Evolutionary conservation across 2,888 invertebrate genomes (phyloP).

Genomic region (Tetanocera ferruginea): DNA sequence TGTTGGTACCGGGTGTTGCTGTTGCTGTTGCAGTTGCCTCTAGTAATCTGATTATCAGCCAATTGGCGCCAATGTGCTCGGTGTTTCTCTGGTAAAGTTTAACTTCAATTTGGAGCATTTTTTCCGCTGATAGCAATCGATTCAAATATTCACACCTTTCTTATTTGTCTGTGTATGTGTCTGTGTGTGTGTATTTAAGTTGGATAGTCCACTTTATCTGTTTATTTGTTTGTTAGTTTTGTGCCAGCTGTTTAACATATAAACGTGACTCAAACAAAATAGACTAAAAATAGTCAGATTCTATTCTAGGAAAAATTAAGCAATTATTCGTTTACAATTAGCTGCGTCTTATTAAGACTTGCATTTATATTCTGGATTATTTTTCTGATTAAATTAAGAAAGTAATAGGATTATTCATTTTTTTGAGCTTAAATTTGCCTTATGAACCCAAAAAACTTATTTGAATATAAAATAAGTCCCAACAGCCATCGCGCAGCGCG

Average conservation of each 20-base stretch:
- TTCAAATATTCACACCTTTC: slow-evolving; percentile 34
- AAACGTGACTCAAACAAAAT: slow-evolving; percentile 8
- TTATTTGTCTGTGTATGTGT: too few relatives aligned
- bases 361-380: too few relatives aligned
- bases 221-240: not conserved
- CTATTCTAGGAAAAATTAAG: slow-evolving; percentile 57
- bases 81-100: not conserved
- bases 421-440: too few relatives aligned
- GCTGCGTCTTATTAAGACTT: not conserved
- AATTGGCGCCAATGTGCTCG: not conserved
- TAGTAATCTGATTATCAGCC: not conserved
- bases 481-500: too few relatives aligned
- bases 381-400: too few relatives aligned
- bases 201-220: not conserved
- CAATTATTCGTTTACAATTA: slow-evolving; percentile 52
- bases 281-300: not conserved
- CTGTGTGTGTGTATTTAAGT: too few relatives aligned
- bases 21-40: not conserved
- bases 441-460: too few relatives aligned
- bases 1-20: not conserved
- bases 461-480: too few relatives aligned
- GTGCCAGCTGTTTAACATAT: not conserved
- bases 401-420: too few relatives aligned
- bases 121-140: slow-evolving; percentile 21
- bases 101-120: slow-evolving; percentile 18